Percentiles rank a stretch among this genome's conserved stretches.
phyloP scores from a whole-genome alignment of 2,113 vertebrate genomes.

The Archilochus colubris region DNA sequence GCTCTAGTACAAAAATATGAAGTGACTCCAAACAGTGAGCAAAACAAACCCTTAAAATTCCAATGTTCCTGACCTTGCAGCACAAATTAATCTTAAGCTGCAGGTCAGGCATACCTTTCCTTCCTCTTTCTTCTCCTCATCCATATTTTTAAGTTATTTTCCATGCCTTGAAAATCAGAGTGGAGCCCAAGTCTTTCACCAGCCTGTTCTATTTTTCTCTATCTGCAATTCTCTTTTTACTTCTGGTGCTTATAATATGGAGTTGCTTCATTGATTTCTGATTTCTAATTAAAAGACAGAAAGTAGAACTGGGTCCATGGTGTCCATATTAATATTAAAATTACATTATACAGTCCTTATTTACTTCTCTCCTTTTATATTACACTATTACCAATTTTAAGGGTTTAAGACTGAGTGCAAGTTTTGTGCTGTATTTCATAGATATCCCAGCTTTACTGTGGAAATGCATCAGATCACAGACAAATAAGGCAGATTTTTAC shows the following conservation, averaged over 20 bases:
- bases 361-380: not conserved
- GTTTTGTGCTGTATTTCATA: not conserved
- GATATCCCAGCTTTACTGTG: not conserved
- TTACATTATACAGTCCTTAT: not conserved
- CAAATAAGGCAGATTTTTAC: not conserved
- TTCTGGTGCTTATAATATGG: not conserved
- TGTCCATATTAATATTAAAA: not conserved
- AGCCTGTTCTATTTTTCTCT: not conserved
- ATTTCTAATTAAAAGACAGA: not conserved
- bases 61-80: not conserved
- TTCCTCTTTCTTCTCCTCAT: not conserved
- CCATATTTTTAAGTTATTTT: not conserved
- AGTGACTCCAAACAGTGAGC: not conserved
- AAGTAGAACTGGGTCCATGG: not conserved
- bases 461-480: not conserved
- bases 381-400: not conserved
- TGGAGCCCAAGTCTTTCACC: not conserved
- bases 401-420: not conserved
- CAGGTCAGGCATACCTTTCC: not conserved
- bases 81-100: not conserved
- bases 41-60: constrained; percentile 18
- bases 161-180: not conserved
- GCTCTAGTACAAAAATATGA: constrained; percentile 10
- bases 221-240: not conserved
- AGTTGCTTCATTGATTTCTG: not conserved